Percentiles rank a stretch among this genome's conserved stretches.
Evolutionary conservation across 2,113 vertebrate genomes (phyloP).

Genomic region (Hippopotamus amphibius): DNA sequence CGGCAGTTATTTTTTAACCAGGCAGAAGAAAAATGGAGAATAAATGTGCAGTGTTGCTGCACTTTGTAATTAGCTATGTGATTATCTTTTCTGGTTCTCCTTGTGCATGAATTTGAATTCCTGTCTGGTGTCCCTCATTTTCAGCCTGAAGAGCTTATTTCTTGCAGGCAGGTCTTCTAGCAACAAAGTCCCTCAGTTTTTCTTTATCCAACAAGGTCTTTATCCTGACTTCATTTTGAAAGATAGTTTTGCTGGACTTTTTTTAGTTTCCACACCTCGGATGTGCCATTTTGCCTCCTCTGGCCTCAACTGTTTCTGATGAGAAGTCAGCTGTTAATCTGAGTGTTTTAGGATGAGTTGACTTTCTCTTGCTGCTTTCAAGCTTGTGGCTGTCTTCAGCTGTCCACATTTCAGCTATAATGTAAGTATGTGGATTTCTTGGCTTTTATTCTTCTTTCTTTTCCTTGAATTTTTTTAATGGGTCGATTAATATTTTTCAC

Average conservation of each 20-base stretch:
- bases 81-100: no score
- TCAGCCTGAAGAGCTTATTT: no score
- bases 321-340: background rate
- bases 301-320: background rate
- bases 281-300: background rate
- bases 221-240: background rate
- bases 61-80: no score
- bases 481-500: background rate
- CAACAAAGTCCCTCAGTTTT: background rate
- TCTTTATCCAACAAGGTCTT: background rate
- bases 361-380: background rate
- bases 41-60: no score
- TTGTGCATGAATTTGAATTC: no score
- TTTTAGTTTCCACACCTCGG: background rate
- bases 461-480: background rate
- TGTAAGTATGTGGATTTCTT: no score
- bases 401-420: background rate
- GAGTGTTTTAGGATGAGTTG: background rate
- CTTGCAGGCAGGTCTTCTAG: no score
- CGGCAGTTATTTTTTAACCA: no score
- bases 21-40: no score
- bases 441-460: background rate
- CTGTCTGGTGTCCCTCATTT: no score
- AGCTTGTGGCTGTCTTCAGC: background rate
- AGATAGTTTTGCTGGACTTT: background rate